Evolutionary conservation across 2,888 invertebrate species (phyloP).

Genomic region (Pammene aurita): DNA sequence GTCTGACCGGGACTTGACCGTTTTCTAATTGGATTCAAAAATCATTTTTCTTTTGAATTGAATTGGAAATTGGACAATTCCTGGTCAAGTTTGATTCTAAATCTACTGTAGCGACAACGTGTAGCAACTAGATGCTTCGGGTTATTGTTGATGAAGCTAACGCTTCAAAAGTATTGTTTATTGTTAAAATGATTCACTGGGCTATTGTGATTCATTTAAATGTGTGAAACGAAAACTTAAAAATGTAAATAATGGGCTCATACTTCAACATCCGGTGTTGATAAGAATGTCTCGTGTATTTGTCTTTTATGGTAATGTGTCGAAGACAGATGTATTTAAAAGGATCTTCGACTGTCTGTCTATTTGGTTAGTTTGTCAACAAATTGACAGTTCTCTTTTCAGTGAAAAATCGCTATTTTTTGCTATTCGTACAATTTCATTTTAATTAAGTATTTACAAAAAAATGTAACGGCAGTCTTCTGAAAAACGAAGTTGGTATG

Average conservation of each 20-base stretch:
- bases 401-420: slow-evolving; percentile 80
- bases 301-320: slow-evolving; percentile 59
- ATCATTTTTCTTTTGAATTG: slow-evolving; percentile 40
- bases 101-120: slow-evolving; percentile 77
- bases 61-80: slow-evolving; percentile 46
- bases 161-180: slow-evolving; percentile 60
- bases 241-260: slow-evolving; percentile 69
- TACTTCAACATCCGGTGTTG: slow-evolving; percentile 66
- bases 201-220: slow-evolving; percentile 73
- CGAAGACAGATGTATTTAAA: slow-evolving; percentile 52
- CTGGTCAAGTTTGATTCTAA: slow-evolving; percentile 58
- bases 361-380: slow-evolving; percentile 51
- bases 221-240: slow-evolving; percentile 58
- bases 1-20: slow-evolving; percentile 54
- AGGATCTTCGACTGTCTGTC: slow-evolving; percentile 53
- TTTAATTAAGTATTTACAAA: slow-evolving; percentile 62
- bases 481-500: slow-evolving; percentile 70
- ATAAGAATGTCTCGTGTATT: slow-evolving; percentile 76
- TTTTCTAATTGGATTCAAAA: slow-evolving; percentile 51
- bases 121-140: slow-evolving; percentile 57
- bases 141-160: slow-evolving; percentile 53
- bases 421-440: slow-evolving; percentile 51
- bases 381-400: slow-evolving; percentile 51
- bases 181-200: slow-evolving; percentile 69
- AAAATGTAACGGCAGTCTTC: slow-evolving; percentile 78